Evolutionary conservation across 2,797 vertebrate species (phyloP), one percentile per base, ranked within the genome.

Genomic region (Melanotaenia nigrans): DNA sequence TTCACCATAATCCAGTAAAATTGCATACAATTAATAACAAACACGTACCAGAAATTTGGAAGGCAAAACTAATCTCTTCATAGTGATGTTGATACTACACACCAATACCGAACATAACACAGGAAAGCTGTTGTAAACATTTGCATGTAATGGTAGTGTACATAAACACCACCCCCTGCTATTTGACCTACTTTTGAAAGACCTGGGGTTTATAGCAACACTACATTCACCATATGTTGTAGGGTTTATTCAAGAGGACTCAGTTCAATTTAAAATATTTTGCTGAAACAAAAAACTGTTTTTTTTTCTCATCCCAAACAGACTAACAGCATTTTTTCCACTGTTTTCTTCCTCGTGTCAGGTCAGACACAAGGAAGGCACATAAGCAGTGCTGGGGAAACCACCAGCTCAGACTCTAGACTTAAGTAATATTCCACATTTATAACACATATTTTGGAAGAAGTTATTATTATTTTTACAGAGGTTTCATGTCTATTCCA

Each of bases 171-270:
- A 61, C 61, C 76, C 66, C 28, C 71, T 57, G 45, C 14, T 81
- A 73, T 75, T 60, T 91, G 90, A 92, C 91, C 90, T 93, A 92
- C 81, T 93, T 93, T 58, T 80, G 71, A 58, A 71, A 61, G 54
- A 82, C 79, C 73, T 69, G 71, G 75, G 71, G 71, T 82, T 75
- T 85, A 66, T 45, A 83, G 74, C 68, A 85, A 64, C 68, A 53
- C 58, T 36, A 61, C 75, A 56, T 56, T 70, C 71, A 81, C 75
- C 73, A 65, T 68, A 75, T 81, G 82, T 68, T 75, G 16, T 80
- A 56, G 51, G 14, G 54, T 45, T 49, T 53, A 56, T 81, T 79
- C 47, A 56, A 71, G 61, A 70, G 66, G 60, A 54, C 28, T 71
- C 9, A 30, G 51, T 64, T 79, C 35, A 33, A 81, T 75, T 3